Conservation (phyloP, 2,888 invertebrate genomes). For the Lepas anatifera region DNA sequence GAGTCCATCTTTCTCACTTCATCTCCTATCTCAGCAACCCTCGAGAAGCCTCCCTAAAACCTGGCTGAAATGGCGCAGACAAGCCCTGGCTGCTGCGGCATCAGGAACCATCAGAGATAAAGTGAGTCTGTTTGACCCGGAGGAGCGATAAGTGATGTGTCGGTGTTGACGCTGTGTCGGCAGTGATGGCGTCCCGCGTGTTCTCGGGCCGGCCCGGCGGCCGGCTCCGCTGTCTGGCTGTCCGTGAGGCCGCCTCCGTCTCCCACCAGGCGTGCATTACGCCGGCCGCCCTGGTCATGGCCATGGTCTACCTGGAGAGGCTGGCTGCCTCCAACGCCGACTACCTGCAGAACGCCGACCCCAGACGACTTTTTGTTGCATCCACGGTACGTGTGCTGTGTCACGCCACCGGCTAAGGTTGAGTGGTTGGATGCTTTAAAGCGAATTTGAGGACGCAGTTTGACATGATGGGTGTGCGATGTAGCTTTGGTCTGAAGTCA, state of each 20-base stretch:
- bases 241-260: constrained; percentile 61
- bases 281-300: constrained; percentile 84
- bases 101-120: not conserved
- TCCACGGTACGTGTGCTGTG: constrained; percentile 60
- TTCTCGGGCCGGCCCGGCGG: constrained; percentile 58
- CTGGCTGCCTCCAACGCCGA: constrained; percentile 63
- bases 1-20: not conserved
- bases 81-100: not conserved
- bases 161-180: constrained; percentile 51
- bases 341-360: constrained; percentile 68
- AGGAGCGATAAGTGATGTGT: too few relatives aligned
- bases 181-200: constrained; percentile 48
- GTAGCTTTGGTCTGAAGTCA: too few relatives aligned
- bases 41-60: not conserved
- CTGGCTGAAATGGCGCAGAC: not conserved
- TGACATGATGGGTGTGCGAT: too few relatives aligned
- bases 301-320: constrained; percentile 84
- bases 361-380: constrained; percentile 86
- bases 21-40: not conserved
- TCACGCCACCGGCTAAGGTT: too few relatives aligned
- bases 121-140: too few relatives aligned
- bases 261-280: constrained; percentile 71
- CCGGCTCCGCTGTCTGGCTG: constrained; percentile 40
- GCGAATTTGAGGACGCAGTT: too few relatives aligned
- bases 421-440: too few relatives aligned